Base-by-base conservation (phyloP, 2,888 invertebrate species). In the Temnothorax rugatulus region DNA sequence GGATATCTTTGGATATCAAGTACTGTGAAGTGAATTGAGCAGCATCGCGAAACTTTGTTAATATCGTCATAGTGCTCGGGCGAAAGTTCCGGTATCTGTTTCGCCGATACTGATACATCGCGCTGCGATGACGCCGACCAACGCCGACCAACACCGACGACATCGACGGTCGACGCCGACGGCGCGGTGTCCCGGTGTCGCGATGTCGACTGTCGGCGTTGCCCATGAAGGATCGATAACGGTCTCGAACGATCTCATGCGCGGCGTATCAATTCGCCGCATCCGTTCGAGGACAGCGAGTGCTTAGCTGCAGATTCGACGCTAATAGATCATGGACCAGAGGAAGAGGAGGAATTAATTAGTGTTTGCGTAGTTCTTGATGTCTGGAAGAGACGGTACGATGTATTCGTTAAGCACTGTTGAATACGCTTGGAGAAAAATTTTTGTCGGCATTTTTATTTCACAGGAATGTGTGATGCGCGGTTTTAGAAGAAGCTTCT, bases 31-130 rank as follows among this genome's bases (percentile, higher is more conserved):
- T 25, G 50, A 54, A 44, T 69, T 18, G 57, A 61, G 34, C 11
- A 38, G 29, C 47, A 18, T 38, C 47, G 57, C 38, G 38, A 73
- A 81, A 81, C 79, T 81, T 81, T 59, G 38, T 71, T 81, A 81
- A 81, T 61, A 81, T 47, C 21, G 21, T 47, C 21, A 41, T 54
- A 11, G 29, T 38, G 59, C 13, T 47, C 34, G 47, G 21, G 50
- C 13, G n/a, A 47, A 79, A 81, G 79, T 81, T 73, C 47, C 71
- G 38, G 9, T 57, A 25, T 18, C 44, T 18, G 13, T 71, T 71
- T 47, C 34, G 4, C 47, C 34, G 79, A 59, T 79, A 79, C 4
- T 18, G 57, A 57, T 71, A 71, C 25, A 34, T 79, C 34, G 38
- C 25, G 47, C 47, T 52, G 13, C 41, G 15, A 15, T 9, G 41